phyloP scores from a whole-genome alignment of 2,113 vertebrate species.

The Mobula birostris region DNA sequence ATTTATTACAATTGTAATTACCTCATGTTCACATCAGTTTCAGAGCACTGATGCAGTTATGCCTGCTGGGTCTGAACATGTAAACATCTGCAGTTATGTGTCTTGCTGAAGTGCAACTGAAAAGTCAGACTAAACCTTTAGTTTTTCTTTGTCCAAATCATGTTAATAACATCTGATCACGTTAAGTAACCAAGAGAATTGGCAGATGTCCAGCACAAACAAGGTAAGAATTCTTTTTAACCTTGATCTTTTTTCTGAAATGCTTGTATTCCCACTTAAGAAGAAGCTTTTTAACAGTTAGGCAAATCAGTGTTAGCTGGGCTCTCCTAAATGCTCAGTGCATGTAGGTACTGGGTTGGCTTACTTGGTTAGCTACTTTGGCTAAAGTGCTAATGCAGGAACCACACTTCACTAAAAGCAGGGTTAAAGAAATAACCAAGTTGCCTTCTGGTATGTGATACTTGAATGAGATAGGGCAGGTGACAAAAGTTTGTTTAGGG shows the following conservation, averaged over 20 bases:
- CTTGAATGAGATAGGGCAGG: no score
- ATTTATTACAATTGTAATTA: neutral
- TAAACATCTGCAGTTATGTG: neutral
- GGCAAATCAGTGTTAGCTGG: neutral
- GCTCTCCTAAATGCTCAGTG: neutral
- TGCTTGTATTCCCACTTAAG: neutral
- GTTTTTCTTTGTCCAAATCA: neutral
- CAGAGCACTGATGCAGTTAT: no score
- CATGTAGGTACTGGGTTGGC: neutral
- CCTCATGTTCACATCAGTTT: neutral
- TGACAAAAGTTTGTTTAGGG: no score
- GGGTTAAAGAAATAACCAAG: neutral
- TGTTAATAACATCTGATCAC: neutral
- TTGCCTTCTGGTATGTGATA: neutral
- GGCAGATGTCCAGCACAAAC: neutral
- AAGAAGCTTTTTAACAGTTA: neutral
- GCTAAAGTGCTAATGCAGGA: neutral
- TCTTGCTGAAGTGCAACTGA: neutral
- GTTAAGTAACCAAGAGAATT: neutral
- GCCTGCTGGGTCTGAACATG: no score
- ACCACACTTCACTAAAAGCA: neutral
- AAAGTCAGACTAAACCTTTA: neutral
- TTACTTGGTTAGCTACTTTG: neutral
- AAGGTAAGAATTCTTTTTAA: neutral
- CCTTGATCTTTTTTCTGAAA: neutral